Evolutionary conservation across 2,113 vertebrate species (phyloP), one percentile per base, ranked within the genome.

Genomic region (Procapra przewalskii): DNA sequence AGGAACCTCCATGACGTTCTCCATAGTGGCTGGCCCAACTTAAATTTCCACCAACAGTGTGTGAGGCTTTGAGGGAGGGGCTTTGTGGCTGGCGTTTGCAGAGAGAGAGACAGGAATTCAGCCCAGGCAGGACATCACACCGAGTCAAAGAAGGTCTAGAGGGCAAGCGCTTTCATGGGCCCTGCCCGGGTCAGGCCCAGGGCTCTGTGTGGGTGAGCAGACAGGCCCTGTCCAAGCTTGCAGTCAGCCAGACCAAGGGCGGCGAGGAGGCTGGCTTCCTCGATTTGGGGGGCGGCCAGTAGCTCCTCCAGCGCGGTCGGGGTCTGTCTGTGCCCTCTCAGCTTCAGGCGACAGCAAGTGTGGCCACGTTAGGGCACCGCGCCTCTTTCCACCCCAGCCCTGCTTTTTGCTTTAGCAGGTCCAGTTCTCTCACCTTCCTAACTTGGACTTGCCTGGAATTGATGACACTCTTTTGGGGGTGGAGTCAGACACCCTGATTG

Each of bases 281-380:
- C 1, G 48, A 40, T n/a, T 23, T 0, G 1, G 19, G 8, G 4
- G n/a, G 9, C 3, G 14, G 25, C 13, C n/a, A 48, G 57, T 77
- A 60, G 67, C 80, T 81, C 31, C 14, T 36, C 54, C 23, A 7
- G 33, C 1, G 60, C 23, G 10, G 27, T 17, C 3, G 29, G 55
- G 40, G 50, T 59, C 59, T 33, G 40, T 75, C 54, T 31, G 33
- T 5, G 7, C 27, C 29, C 23, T 60, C 45, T 50, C 59, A 21
- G 59, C 54, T 33, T 48, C 43, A 8, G 52, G 84, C 17, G 11
- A 23, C 59, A 45, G 45, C 1, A 21, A 81, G 50, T 59, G 40
- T 14, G 17, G 52, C 29, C 10, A 0, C n/a, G 25, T 84, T 25
- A 62, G 1, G 10, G 50, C 31, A 10, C 16, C 40, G 5, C n/a